phyloP scores from a whole-genome alignment of 2,113 vertebrate genomes.

The Microtus richardsoni region DNA sequence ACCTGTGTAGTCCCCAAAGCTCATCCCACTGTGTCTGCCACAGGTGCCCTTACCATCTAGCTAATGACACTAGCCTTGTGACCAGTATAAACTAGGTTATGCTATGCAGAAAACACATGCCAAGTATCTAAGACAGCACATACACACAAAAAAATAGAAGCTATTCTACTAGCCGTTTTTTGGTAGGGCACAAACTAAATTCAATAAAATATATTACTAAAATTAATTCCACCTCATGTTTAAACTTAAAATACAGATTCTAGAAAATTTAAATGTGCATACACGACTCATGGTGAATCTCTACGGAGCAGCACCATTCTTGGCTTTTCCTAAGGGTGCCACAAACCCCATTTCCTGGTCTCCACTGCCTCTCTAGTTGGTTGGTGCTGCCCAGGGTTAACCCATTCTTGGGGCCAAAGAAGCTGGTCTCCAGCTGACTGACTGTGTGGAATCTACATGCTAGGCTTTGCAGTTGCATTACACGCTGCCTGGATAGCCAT shows the following conservation, averaged over 20 bases:
- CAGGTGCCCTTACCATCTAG: neutral
- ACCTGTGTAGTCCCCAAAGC: neutral
- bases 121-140: fast-evolving
- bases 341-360: neutral
- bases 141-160: neutral
- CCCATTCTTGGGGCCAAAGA: fast-evolving
- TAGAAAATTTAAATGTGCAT: neutral
- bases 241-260: neutral
- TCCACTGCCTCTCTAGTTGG: fast-evolving
- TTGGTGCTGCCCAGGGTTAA: fast-evolving
- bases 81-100: fast-evolving
- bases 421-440: fast-evolving
- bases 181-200: neutral
- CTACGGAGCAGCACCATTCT: fast-evolving
- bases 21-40: fast-evolving
- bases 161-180: neutral
- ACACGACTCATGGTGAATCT: neutral
- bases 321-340: neutral
- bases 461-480: neutral
- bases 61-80: fast-evolving
- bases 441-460: neutral
- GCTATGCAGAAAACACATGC: neutral
- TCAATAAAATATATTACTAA: neutral
- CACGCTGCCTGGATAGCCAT: neutral
- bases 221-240: neutral